Conservation (phyloP, 2,113 vertebrate species). For the Cavia aperea region DNA sequence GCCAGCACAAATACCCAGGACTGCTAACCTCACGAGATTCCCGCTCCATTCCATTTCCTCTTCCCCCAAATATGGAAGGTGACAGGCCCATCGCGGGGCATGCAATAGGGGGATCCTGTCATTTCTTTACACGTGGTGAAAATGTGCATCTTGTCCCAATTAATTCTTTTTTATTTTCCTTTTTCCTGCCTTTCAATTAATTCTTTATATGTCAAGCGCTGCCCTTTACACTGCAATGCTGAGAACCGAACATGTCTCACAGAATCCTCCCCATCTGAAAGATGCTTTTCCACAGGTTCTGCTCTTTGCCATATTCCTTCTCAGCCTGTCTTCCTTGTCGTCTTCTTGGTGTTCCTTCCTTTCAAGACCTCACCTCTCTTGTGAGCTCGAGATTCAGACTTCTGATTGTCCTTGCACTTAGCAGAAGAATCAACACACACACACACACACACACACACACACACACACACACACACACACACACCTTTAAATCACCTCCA, state of each 20-base stretch:
- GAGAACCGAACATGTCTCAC: neutral
- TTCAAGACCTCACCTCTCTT: neutral
- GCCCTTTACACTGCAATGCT: neutral
- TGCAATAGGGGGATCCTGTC: neutral
- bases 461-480: neutral
- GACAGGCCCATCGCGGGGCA: neutral
- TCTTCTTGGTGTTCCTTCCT: neutral
- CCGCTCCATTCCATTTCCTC: neutral
- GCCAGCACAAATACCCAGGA: no score
- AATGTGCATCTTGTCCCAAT: neutral
- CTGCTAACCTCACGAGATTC: neutral
- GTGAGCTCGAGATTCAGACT: neutral
- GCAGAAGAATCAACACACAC: neutral
- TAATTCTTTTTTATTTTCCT: neutral
- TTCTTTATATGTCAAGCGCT: neutral
- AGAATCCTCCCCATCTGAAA: neutral
- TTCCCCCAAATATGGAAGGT: neutral
- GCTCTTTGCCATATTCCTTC: no score
- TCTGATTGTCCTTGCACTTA: neutral
- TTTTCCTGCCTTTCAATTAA: neutral
- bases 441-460: neutral
- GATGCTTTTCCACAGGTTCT: neutral
- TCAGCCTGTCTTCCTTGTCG: accelerated
- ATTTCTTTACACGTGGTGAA: neutral
- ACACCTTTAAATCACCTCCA: neutral